These are phyloP conservation scores for Nothoprocta pentlandii DNA, from an alignment of 2,113 vertebrate species.

Conservation along the genomic window DNA sequence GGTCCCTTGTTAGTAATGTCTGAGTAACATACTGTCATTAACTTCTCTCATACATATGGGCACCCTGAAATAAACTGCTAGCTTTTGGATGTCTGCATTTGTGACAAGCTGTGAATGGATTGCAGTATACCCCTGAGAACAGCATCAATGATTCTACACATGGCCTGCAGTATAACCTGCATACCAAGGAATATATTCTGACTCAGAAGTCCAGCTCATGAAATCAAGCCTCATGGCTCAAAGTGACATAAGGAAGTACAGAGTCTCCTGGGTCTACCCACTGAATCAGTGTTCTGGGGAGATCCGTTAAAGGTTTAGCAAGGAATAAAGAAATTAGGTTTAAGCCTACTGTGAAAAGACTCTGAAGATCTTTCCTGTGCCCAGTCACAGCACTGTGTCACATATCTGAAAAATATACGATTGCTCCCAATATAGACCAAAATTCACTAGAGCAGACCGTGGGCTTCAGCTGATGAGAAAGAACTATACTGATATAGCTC, in stretches of 20 bases:
- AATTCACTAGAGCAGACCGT: neutral
- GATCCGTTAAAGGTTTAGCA: neutral
- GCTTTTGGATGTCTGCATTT: constrained; percentile 52
- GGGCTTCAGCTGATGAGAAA: neutral
- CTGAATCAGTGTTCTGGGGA: neutral
- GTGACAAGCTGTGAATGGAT: constrained; percentile 67
- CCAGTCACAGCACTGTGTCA: too few species aligned
- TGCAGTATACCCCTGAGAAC: constrained; percentile 49
- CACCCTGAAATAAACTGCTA: constrained; percentile 60
- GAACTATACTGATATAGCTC: neutral
- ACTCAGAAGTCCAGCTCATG: constrained; percentile 14
- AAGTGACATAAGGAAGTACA: neutral
- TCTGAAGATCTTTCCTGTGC: neutral
- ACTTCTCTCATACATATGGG: constrained; percentile 28
- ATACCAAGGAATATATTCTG: constrained; percentile 9
- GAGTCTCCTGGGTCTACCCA: neutral
- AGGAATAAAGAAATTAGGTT: neutral
- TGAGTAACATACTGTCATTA: constrained; percentile 8
- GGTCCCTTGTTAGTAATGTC: constrained; percentile 2
- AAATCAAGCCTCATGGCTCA: neutral
- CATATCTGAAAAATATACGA: fast-evolving
- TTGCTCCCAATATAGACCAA: neutral
- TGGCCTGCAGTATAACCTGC: constrained; percentile 15
- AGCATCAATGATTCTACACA: constrained; percentile 41
- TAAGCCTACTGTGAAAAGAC: neutral